Conservation (phyloP, 1,140 invertebrate genomes). For the Drosophila sproati region DNA sequence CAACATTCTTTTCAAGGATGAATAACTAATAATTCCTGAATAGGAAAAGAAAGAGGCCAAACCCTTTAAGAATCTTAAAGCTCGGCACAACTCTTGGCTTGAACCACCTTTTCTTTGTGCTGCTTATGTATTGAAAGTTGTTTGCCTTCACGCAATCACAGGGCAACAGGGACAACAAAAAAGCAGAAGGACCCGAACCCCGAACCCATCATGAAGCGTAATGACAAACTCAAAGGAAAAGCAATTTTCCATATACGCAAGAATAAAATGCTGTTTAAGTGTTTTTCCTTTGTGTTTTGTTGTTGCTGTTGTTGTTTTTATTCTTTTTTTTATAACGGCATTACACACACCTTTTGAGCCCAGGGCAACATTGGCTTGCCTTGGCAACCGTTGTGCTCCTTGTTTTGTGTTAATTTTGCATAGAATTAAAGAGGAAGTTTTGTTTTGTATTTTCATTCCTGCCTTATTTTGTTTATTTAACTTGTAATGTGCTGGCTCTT, state of each 20-base stretch:
- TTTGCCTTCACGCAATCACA: background rate
- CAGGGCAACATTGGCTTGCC: background rate
- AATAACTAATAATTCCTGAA: too few relatives aligned
- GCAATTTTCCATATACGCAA: conserved; percentile 7
- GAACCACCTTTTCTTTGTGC: background rate
- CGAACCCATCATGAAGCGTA: background rate
- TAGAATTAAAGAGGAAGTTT: conserved; percentile 55
- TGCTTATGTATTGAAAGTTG: background rate
- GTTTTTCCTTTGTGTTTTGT: conserved; percentile 36
- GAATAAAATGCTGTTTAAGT: conserved; percentile 30
- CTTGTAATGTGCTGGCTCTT: conserved; percentile 52
- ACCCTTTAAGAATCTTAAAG: background rate
- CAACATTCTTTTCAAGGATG: too few relatives aligned
- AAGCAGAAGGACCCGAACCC: background rate
- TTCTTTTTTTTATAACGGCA: conserved; percentile 19
- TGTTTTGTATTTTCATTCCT: background rate
- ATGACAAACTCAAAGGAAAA: conserved; percentile 24
- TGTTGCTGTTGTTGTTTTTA: conserved; percentile 5
- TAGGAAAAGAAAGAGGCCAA: background rate
- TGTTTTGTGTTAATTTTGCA: conserved; percentile 46
- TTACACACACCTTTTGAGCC: conserved; percentile 9
- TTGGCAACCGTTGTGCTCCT: background rate
- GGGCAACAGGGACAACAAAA: background rate
- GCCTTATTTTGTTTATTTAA: conserved; percentile 17
- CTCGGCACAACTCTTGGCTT: background rate